Evolutionary conservation across 2,888 invertebrate genomes (phyloP), one percentile per base, ranked within the genome.

Genomic region (Leptopterna dolabrata): DNA sequence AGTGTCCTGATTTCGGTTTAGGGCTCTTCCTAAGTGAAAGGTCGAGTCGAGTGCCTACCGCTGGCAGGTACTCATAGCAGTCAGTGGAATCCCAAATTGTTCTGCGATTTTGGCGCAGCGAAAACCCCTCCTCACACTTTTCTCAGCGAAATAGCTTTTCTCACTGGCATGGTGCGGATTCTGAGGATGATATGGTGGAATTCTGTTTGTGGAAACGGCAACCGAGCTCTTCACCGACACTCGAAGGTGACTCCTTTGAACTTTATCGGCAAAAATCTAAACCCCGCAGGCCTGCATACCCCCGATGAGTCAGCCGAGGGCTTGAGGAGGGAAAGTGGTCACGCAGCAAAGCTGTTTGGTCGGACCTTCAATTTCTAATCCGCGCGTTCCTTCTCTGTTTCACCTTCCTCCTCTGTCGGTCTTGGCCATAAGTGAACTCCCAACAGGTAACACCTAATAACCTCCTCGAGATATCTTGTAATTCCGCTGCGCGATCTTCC

Each of bases 341-440:
- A 73, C 73, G 73, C 73, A 73, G 73, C 36, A 16, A 73, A 73
- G 73, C 36, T 30, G 73, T 73, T 73, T 19, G 73, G 73, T 73
- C 30, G 73, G 73, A 36, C 41, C 36, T 73, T 73, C 41, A 73
- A 73, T 73, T 73, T 73, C 73, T 73, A 73, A 73, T 73, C 73
- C 73, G 36, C 63, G 63, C 63, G 63, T 63, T 63, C 63, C 55
- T 63, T 63, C 24, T 19, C 24, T 19, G 19, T 11, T 19, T 47
- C 63, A 24, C 63, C 63, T 63, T 63, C 63, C 63, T 63, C 24
- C 24, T 27, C 63, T 55, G 55, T 19, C n/a, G 16, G 55, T 19
- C 55, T 55, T 55, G 14, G 6, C 63, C 63, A 11, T 63, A 24
- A 27, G 24, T 27, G 63, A 24, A 51, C 63, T 63, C 9, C 19